A percentile compares a stretch with the other conserved stretches of the same genome.
Evolutionary conservation across 2,797 vertebrate species (phyloP).

Genomic region (Tenualosa thibaudeaui): DNA sequence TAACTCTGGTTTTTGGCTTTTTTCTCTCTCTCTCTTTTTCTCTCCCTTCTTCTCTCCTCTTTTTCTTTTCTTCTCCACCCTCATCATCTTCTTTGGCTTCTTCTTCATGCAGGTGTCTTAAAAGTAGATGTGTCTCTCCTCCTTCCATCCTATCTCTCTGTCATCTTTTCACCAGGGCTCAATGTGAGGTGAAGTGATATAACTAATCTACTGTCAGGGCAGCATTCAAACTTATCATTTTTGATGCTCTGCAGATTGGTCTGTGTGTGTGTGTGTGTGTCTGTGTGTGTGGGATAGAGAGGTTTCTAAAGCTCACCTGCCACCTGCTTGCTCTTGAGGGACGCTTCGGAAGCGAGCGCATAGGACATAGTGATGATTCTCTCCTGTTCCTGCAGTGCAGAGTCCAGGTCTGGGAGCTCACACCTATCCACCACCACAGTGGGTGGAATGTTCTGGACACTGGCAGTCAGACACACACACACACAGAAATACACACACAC

Average conservation of each 20-base stretch:
- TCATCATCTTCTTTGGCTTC: conserved; percentile 8
- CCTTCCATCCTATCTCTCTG: background rate
- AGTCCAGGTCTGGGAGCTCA: conserved; percentile 78
- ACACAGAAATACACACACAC: conserved; percentile 33
- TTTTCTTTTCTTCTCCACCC: background rate
- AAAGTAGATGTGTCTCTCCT: conserved; percentile 54
- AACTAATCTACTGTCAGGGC: background rate
- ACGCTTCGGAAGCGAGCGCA: conserved; percentile 94
- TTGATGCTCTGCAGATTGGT: background rate
- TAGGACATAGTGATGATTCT: conserved; percentile 97
- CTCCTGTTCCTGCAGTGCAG: conserved; percentile 90
- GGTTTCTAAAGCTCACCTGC: conserved; percentile 71
- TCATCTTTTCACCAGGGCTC: conserved; percentile 9
- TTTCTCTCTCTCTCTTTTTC: conserved; percentile 44
- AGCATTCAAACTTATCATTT: conserved; percentile 1
- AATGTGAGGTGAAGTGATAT: conserved; percentile 5
- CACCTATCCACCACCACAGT: conserved; percentile 75
- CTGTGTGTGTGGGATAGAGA: background rate
- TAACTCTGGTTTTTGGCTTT: conserved; percentile 54
- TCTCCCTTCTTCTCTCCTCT: conserved; percentile 49
- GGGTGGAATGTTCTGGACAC: conserved; percentile 86
- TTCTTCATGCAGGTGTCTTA: conserved; percentile 49
- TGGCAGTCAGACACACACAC: conserved; percentile 53
- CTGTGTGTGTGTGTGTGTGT: background rate
- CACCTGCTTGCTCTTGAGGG: conserved; percentile 94